Percentiles rank a stretch among this genome's conserved stretches.
Evolutionary conservation across 2,113 vertebrate species (phyloP).

Genomic region (Sterrhoptilus dennistouni): DNA sequence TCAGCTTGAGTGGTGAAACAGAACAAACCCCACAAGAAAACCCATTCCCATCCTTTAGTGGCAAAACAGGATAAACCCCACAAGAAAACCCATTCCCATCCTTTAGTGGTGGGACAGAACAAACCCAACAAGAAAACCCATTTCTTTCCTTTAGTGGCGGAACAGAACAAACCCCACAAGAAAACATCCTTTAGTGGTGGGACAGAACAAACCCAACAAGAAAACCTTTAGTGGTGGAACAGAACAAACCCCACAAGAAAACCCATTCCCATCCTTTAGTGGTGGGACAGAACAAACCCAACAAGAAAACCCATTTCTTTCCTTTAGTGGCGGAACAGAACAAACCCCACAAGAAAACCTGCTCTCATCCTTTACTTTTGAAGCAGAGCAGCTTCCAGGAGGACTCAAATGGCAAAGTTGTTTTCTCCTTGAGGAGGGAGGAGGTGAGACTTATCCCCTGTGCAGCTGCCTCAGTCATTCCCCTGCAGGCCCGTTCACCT

Average conservation of each 20-base stretch:
- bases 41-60: neutral
- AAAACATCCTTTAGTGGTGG: too few relatives aligned
- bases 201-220: neutral
- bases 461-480: constrained; percentile 24
- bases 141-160: too few relatives aligned
- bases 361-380: neutral
- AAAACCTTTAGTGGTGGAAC: neutral
- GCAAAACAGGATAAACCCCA: too few relatives aligned
- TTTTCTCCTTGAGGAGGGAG: neutral
- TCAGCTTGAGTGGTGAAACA: neutral
- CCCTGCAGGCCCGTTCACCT: neutral
- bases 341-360: neutral
- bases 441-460: neutral
- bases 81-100: neutral
- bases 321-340: too few relatives aligned
- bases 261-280: neutral
- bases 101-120: neutral
- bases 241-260: neutral
- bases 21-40: neutral
- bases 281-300: too few relatives aligned
- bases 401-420: neutral
- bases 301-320: too few relatives aligned
- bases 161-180: too few relatives aligned
- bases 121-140: too few relatives aligned
- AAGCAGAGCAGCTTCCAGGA: neutral